A percentile compares a stretch with the other conserved stretches of the same genome.
Conservation (phyloP, 2,113 vertebrate genomes). For the Dasyornis broadbenti region DNA sequence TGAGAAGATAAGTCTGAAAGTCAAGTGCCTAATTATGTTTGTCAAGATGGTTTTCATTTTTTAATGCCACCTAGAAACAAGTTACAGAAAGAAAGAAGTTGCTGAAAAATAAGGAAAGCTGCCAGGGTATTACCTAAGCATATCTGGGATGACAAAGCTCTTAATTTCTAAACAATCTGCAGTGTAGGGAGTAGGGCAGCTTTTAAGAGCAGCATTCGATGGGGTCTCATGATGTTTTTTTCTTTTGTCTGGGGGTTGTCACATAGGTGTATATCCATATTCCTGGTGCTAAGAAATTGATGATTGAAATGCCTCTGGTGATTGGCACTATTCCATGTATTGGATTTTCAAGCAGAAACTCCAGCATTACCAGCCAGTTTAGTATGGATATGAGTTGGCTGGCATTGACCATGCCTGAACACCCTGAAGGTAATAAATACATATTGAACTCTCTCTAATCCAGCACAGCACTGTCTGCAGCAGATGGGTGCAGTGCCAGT, state of each 20-base stretch:
- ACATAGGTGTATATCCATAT: slow-evolving; percentile 83
- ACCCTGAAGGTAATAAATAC: slow-evolving; percentile 78
- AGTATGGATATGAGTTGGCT: slow-evolving; percentile 80
- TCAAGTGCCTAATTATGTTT: neutral
- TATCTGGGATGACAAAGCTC: neutral
- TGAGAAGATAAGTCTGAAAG: neutral
- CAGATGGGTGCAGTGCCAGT: neutral
- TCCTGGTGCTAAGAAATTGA: slow-evolving; percentile 82
- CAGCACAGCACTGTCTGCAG: neutral
- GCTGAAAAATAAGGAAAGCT: neutral
- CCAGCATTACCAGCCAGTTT: slow-evolving; percentile 73
- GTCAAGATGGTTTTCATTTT: neutral
- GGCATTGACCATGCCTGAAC: slow-evolving; percentile 75
- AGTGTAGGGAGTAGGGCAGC: neutral
- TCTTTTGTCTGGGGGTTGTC: slow-evolving; percentile 1
- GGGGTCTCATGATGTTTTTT: neutral
- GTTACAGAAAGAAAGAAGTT: neutral
- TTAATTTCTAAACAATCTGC: neutral
- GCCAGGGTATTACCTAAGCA: neutral
- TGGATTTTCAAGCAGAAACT: slow-evolving; percentile 75
- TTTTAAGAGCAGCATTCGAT: neutral
- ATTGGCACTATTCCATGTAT: slow-evolving; percentile 81
- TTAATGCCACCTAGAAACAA: neutral
- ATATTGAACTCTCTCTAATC: neutral
- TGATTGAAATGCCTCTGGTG: slow-evolving; percentile 81